Evolutionary conservation across 2,888 invertebrate genomes (phyloP), one percentile per base, ranked within the genome.

Genomic region (Agrilus biguttatus): DNA sequence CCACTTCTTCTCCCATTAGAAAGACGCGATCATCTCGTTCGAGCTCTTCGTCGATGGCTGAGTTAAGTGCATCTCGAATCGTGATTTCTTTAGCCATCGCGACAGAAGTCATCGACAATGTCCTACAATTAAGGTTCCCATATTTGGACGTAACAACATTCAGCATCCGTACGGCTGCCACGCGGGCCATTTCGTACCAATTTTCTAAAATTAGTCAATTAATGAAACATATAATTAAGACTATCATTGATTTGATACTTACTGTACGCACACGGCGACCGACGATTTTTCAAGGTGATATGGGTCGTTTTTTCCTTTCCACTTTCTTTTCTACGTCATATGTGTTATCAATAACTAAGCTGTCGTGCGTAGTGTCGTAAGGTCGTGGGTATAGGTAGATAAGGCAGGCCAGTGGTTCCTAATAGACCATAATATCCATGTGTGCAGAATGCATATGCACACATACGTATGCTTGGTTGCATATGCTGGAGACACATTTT

Each of bases 31-130:
- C 91, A 63, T 98, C 97, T 47, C 83, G 75, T 55, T 83, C 81
- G 78, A 98, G 85, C 71, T 98, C 98, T 62, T 98, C 97, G 63
- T 97, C 96, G 61, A 98, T 72, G 0, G 97, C 98, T 45, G 83
- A 75, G 69, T 97, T 97, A 42, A 98, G 70, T 44, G 97, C 97
- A 80, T 98, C 98, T 61, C 98, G 75, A 3, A 96, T 92, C 5
- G 90, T 93, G 77, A 97, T 74, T 71, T 87, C 75, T 59, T 77
- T 77, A 39, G 71, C 67, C 14, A 57, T 53, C 46, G 64, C 61
- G 37, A 64, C 57, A 48, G 61, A 60, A 35, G 68, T 65, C n/a
- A 72, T 70, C 35, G 75, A 71, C 54, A 77, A 71, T 14, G 67
- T 60, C 48, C 76, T 67, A 52, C 68, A 63, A 36, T 65, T 63